A percentile compares a stretch with the other conserved stretches of the same genome.
Evolutionary conservation across 2,888 invertebrate species (phyloP).

Genomic region (Muscina levida): DNA sequence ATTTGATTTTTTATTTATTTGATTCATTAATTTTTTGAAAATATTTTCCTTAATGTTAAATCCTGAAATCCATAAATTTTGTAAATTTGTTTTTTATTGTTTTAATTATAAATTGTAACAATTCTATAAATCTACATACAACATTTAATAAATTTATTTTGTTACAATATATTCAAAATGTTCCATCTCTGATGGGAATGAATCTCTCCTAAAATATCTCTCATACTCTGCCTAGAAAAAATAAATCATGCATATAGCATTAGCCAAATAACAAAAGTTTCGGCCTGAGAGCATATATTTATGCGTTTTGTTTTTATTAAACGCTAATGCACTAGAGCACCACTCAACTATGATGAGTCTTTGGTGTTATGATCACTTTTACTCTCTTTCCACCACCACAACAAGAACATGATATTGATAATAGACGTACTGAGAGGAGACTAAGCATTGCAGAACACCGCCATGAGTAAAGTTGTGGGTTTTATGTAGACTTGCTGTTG

Average conservation of each 20-base stretch:
- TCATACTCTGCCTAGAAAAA: neutral
- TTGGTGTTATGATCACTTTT: slow-evolving; percentile 53
- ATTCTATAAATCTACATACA: too few relatives aligned
- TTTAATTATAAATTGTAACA: too few relatives aligned
- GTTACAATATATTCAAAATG: too few relatives aligned
- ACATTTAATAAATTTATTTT: too few relatives aligned
- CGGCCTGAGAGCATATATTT: neutral
- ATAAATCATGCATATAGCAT: too few relatives aligned
- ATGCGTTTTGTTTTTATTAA: slow-evolving; percentile 19
- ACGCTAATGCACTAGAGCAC: neutral
- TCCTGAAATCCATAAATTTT: too few relatives aligned
- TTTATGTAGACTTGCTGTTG: slow-evolving; percentile 4
- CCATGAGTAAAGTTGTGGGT: slow-evolving; percentile 12
- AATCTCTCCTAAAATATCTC: too few relatives aligned
- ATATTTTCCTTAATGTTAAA: too few relatives aligned
- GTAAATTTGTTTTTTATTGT: too few relatives aligned
- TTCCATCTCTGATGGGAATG: too few relatives aligned
- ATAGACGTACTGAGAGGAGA: neutral
- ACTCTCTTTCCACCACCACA: neutral
- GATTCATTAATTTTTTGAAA: too few relatives aligned
- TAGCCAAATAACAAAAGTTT: neutral
- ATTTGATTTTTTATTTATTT: too few relatives aligned
- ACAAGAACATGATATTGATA: neutral
- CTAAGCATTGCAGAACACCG: neutral
- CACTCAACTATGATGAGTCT: slow-evolving; percentile 24